These are phyloP conservation scores for Cyprinodon brontotheroides DNA, from an alignment of 2,113 vertebrate species.

Conservation along the genomic window DNA sequence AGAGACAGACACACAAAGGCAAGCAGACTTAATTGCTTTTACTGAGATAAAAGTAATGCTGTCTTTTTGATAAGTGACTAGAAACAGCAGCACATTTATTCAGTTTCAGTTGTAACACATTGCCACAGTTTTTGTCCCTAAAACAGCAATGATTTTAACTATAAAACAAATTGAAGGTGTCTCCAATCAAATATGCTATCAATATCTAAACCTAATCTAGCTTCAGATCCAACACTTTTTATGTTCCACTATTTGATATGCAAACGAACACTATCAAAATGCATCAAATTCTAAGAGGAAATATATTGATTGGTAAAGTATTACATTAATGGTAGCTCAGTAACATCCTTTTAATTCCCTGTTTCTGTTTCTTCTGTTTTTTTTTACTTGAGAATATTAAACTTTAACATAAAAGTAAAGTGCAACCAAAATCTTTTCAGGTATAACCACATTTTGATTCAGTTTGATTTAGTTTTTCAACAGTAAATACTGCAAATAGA, in stretches of 20 bases:
- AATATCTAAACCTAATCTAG: neutral
- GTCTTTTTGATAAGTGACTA: neutral
- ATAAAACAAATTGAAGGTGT: neutral
- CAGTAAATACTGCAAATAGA: no score
- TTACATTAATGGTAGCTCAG: constrained; percentile 55
- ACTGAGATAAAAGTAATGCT: neutral
- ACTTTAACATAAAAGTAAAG: no score
- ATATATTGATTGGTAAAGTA: constrained; percentile 2
- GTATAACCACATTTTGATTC: no score
- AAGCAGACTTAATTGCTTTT: neutral
- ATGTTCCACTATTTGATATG: neutral
- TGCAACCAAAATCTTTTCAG: no score
- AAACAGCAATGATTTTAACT: neutral
- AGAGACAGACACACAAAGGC: neutral
- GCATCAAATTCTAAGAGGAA: constrained; percentile 16
- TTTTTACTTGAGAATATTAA: constrained; percentile 28
- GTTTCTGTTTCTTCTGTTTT: constrained; percentile 7
- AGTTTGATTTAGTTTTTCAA: no score
- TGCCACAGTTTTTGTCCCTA: neutral
- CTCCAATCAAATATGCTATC: neutral
- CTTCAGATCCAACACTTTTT: neutral
- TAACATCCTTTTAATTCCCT: constrained; percentile 38
- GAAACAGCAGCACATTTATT: neutral
- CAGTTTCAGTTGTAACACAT: neutral
- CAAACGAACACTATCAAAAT: constrained; percentile 1